phyloP scores from a whole-genome alignment of 1,140 invertebrate species.

The Drosophila novamexicana region DNA sequence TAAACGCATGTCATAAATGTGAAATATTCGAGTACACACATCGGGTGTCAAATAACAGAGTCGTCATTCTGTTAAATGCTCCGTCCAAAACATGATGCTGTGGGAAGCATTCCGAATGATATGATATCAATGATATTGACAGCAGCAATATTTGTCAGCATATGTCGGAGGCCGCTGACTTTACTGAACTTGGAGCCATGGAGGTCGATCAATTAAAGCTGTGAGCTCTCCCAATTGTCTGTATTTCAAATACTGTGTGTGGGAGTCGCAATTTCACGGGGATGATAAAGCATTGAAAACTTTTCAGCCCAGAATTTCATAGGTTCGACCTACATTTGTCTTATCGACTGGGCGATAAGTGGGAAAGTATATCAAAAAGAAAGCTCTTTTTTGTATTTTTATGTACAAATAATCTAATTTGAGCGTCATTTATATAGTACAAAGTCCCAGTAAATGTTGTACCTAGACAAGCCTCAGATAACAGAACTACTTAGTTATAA shows the following conservation, averaged over 20 bases:
- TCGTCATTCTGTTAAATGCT: conserved; percentile 17
- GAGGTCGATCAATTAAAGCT: conserved; percentile 71
- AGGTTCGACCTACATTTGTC: conserved; percentile 40
- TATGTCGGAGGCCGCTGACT: conserved; percentile 37
- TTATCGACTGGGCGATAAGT: conserved; percentile 13
- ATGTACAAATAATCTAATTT: too few species aligned
- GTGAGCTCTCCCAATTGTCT: conserved; percentile 33
- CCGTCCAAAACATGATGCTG: conserved; percentile 19
- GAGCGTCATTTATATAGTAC: too few species aligned
- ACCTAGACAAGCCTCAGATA: too few species aligned
- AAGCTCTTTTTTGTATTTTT: too few species aligned
- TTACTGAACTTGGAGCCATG: conserved; percentile 66
- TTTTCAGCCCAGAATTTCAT: neutral
- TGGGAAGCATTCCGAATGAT: conserved; percentile 58
- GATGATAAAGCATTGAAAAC: neutral
- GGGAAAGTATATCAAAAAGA: neutral
- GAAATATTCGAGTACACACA: conserved; percentile 11
- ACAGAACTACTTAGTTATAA: too few species aligned
- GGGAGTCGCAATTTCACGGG: conserved; percentile 21
- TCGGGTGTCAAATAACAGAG: conserved; percentile 31
- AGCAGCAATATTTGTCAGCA: conserved; percentile 35
- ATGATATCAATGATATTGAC: conserved; percentile 68
- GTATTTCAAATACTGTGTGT: conserved; percentile 12
- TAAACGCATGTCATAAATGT: conserved; percentile 25
- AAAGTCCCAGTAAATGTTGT: too few species aligned